Evolutionary conservation across 64 coral and sea anemone genomes (phyloP).

Genomic region (Dendronephthya gigantea): DNA sequence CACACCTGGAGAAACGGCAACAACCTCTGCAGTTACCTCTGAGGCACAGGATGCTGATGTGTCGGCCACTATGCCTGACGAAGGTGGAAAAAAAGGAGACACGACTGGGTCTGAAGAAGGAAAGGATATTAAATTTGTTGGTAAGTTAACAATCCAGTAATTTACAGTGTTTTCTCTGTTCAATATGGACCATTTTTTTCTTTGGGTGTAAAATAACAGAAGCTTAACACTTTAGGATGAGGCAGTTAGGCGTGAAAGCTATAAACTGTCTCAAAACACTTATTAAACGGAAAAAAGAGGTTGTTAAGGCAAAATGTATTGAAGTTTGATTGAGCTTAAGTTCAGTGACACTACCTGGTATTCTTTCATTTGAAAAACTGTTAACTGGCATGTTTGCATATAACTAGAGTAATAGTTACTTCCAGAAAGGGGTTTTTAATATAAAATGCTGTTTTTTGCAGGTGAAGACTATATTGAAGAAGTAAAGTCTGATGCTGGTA

Average conservation of each 20-base stretch:
- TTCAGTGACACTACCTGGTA: no score
- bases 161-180: not conserved
- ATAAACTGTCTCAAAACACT: no score
- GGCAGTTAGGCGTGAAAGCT: no score
- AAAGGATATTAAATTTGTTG: not conserved
- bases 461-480: conserved; percentile 95
- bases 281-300: no score
- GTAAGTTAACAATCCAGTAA: not conserved
- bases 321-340: no score
- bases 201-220: no score
- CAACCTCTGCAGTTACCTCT: conserved; percentile 53
- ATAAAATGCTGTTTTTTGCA: conserved; percentile 4
- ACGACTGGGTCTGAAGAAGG: conserved; percentile 34
- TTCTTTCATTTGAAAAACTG: no score
- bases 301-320: no score
- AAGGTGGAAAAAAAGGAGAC: conserved; percentile 22
- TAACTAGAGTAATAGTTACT: not conserved
- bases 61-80: conserved; percentile 4
- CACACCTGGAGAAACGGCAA: not conserved
- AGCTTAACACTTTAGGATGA: no score
- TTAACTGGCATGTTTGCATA: not conserved
- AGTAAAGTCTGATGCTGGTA: conserved; percentile 88
- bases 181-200: not conserved
- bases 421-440: not conserved
- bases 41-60: not conserved